Conservation (phyloP, 2,113 vertebrate species). For the Saccopteryx bilineata region DNA sequence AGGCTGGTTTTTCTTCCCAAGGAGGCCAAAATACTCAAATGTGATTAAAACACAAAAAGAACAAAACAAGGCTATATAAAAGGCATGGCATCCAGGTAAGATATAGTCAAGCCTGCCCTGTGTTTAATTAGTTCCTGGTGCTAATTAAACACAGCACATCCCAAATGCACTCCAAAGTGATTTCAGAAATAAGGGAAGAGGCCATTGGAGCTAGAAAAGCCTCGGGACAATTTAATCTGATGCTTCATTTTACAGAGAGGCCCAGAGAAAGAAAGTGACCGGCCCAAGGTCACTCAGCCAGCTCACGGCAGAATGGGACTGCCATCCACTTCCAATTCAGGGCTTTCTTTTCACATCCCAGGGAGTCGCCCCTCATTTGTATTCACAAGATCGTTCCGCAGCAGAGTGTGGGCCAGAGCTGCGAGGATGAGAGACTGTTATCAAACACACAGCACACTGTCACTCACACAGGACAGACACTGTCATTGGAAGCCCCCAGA, state of each 20-base stretch:
- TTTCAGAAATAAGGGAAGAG: neutral
- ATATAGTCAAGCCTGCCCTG: neutral
- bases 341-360: conserved; percentile 60
- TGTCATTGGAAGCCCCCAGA: conserved; percentile 76
- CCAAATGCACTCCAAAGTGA: neutral
- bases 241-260: conserved; percentile 27
- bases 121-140: neutral
- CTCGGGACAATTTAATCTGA: conserved; percentile 17
- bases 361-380: conserved; percentile 47
- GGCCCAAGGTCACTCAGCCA: neutral
- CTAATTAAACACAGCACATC: conserved; percentile 5
- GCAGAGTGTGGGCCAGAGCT: conserved; percentile 60
- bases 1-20: conserved; percentile 28
- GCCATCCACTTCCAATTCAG: conserved; percentile 42
- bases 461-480: conserved; percentile 76
- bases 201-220: neutral
- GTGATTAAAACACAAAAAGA: conserved; percentile 10
- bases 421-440: conserved; percentile 72
- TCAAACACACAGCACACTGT: conserved; percentile 69
- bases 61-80: neutral
- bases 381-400: conserved; percentile 63
- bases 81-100: neutral
- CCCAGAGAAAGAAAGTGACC: neutral
- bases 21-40: conserved; percentile 28
- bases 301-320: conserved; percentile 29